Conservation (phyloP, 2,888 invertebrate species). For the Drosophila imparisetae region DNA sequence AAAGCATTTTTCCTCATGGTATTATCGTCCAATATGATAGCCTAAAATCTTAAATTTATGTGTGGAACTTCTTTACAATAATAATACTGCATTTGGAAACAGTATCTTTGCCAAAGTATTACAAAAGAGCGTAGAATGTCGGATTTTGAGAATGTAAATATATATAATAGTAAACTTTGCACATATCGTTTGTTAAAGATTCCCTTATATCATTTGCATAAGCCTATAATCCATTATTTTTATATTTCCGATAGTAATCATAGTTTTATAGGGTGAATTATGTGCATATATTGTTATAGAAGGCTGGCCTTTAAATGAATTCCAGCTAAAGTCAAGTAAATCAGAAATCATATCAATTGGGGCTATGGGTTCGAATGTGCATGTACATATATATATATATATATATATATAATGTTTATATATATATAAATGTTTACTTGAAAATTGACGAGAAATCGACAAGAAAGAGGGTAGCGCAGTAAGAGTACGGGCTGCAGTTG, state of each 20-base stretch:
- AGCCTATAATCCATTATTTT: neutral
- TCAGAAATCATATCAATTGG: conserved; percentile 3
- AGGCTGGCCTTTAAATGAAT: conserved; percentile 13
- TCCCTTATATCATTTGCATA: neutral
- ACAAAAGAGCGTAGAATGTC: no score
- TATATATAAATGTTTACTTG: conserved; percentile 10
- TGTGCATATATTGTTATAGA: neutral
- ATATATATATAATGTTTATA: neutral
- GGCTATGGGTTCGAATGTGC: conserved; percentile 15
- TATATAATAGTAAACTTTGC: neutral
- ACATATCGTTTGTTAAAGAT: neutral
- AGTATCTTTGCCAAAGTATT: no score
- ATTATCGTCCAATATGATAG: neutral
- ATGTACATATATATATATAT: neutral
- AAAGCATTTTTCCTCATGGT: neutral
- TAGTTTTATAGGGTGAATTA: neutral
- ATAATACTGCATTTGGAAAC: no score
- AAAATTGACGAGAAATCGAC: conserved; percentile 43
- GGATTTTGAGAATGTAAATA: neutral
- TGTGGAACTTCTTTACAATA: no score
- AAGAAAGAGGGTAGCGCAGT: neutral
- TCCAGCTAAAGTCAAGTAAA: conserved; percentile 16
- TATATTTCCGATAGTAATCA: neutral
- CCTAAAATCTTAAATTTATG: neutral
- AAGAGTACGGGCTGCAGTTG: conserved; percentile 5